Percentiles rank a stretch among this genome's conserved stretches.
Evolutionary conservation across 2,113 vertebrate genomes (phyloP).

Genomic region (Butorides virescens): DNA sequence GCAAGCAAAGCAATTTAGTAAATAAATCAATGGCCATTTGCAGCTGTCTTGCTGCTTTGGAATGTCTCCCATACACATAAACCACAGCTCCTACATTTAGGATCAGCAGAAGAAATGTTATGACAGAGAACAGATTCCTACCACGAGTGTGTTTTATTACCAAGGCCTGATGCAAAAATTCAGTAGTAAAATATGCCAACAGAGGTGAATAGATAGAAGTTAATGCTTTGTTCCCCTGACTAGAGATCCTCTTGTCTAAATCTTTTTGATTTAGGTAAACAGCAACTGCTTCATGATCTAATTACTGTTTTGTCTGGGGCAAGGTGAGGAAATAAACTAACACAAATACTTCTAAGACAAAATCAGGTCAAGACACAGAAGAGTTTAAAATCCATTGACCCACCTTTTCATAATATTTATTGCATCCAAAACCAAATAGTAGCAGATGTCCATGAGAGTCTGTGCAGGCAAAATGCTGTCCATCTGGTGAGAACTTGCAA

Average conservation of each 20-base stretch:
- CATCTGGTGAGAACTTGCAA: slow-evolving; percentile 97
- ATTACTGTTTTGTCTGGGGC: background rate
- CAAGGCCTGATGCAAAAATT: background rate
- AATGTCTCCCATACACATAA: background rate
- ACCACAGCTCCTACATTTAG: background rate
- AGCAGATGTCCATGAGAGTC: slow-evolving; percentile 97
- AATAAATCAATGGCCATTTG: background rate
- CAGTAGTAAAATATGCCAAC: background rate
- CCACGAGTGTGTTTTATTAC: background rate
- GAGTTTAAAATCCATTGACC: slow-evolving; percentile 19
- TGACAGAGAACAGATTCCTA: background rate
- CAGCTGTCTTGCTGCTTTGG: slow-evolving; percentile 20
- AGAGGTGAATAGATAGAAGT: background rate
- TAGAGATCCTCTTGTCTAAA: background rate
- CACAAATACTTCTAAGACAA: slow-evolving; percentile 6
- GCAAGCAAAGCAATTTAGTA: background rate
- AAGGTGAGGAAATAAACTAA: background rate
- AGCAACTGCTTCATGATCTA: background rate
- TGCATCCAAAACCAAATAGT: slow-evolving; percentile 97
- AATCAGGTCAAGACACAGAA: slow-evolving; percentile 9
- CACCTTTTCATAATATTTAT: slow-evolving; percentile 93
- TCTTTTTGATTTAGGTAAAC: background rate
- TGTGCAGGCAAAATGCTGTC: slow-evolving; percentile 97
- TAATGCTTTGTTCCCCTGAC: background rate
- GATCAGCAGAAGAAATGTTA: background rate